phyloP scores from a whole-genome alignment of 2,888 invertebrate species.

The Bembecia ichneumoniformis region DNA sequence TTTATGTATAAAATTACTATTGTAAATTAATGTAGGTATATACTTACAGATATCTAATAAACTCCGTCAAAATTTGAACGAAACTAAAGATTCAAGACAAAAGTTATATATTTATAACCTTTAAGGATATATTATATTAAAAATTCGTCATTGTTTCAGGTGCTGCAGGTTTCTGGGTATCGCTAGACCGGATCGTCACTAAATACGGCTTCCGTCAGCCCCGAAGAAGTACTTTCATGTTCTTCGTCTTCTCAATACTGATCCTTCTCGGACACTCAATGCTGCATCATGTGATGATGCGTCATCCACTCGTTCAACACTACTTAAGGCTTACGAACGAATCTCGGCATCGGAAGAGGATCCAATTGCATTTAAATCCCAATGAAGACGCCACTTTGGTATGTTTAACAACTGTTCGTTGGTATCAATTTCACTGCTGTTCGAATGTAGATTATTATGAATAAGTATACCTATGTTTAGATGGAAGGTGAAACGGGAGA shows the following conservation, averaged over 20 bases:
- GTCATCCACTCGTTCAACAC: conserved; percentile 86
- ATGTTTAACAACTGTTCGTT: conserved; percentile 21
- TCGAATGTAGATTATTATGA: background rate
- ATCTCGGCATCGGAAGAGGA: conserved; percentile 81
- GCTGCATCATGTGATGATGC: conserved; percentile 82
- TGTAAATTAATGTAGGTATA: too few relatives aligned
- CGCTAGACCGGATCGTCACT: conserved; percentile 86
- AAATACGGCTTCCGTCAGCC: conserved; percentile 84
- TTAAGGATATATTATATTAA: background rate
- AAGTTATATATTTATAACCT: too few relatives aligned
- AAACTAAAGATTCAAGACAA: too few relatives aligned
- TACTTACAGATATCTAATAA: too few relatives aligned
- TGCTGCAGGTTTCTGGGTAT: conserved; percentile 90
- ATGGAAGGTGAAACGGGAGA: conserved; percentile 60
- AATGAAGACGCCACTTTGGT: conserved; percentile 88
- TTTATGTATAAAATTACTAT: too few relatives aligned
- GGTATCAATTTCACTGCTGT: background rate
- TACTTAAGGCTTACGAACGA: conserved; percentile 83
- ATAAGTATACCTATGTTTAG: conserved; percentile 26
- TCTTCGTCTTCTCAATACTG: conserved; percentile 85
- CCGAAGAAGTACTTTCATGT: conserved; percentile 86
- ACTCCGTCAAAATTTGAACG: too few relatives aligned
- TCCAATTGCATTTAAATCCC: conserved; percentile 84
- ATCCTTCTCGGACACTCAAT: conserved; percentile 84
- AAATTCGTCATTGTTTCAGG: conserved; percentile 60